Evolutionary conservation across 2,888 invertebrate species (phyloP).

Genomic region (Caenorhabditis macrosperma): DNA sequence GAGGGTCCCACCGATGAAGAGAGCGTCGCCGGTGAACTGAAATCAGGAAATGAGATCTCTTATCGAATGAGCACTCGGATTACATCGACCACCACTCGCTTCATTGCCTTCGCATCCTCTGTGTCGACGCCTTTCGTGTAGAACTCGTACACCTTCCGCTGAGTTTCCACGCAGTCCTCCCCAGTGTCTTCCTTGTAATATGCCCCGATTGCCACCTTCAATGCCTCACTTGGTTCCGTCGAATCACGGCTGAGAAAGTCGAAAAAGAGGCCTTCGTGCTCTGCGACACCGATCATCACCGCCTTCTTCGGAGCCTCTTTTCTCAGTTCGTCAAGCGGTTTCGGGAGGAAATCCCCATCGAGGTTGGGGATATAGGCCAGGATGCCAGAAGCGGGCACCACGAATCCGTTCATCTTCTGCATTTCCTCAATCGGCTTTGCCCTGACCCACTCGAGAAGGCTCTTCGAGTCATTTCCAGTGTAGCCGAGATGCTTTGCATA

Average conservation of each 20-base stretch:
- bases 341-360: constrained; percentile 59
- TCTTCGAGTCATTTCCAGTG: constrained; percentile 27
- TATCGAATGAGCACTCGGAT: not conserved
- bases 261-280: constrained; percentile 47
- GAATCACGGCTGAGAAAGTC: not conserved
- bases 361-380: constrained; percentile 62
- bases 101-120: constrained; percentile 35
- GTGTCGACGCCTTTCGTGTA: constrained; percentile 44
- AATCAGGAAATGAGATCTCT: not conserved
- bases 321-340: constrained; percentile 43
- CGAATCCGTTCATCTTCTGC: constrained; percentile 19
- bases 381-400: constrained; percentile 24
- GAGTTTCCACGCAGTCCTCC: constrained; percentile 6
- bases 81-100: constrained; percentile 46
- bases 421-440: constrained; percentile 46
- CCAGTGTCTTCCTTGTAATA: constrained; percentile 29
- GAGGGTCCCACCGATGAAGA: constrained; percentile 49
- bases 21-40: constrained; percentile 55
- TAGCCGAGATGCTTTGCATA: constrained; percentile 60
- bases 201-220: constrained; percentile 5
- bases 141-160: constrained; percentile 45
- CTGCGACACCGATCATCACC: constrained; percentile 30
- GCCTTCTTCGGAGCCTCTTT: constrained; percentile 48
- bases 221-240: not conserved
- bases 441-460: constrained; percentile 43